Evolutionary conservation across 2,888 invertebrate species (phyloP), one percentile per base, ranked within the genome.

Genomic region (Cephus pulcher): DNA sequence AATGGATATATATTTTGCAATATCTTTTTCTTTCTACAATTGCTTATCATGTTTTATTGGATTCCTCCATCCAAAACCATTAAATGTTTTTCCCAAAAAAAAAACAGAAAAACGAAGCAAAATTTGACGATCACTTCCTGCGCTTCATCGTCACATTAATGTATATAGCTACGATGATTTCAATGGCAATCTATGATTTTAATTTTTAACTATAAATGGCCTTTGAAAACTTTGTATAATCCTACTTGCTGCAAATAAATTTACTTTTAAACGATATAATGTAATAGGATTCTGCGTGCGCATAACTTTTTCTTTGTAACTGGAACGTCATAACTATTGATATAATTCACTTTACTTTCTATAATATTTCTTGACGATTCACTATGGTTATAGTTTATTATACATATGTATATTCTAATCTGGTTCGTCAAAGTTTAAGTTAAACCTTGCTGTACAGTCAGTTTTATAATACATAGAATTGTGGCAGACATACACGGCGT

Each of bases 241-340:
- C 79, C 77, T 78, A 82, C 81, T 82, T 83, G 82, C 83, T 83
- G 85, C 75, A 80, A 84, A 84, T 86, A 85, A 86, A 81, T 77
- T 80, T 75, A 79, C 56, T 56, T 56, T 56, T 56, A 56, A 56
- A 56, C 2, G 23, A 56, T 23, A 56, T 23, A 23, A 56, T 23
- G 9, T 23, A 23, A 56, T 56, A 56, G 56, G 56, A 56, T 56
- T 56, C 56, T 56, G 15, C 23, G 9, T 56, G 23, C 56, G 9
- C 6, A 56, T 56, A 56, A 56, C 9, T 56, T 23, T 40, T 40
- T 56, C 56, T 56, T 56, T 56, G 56, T 23, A 56, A 23, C 56
- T 23, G 56, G 23, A 56, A 56, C 56, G 23, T 56, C 23, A 56
- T 56, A 56, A 6, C 23, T 56, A 40, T 40, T 23, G 9, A 9